A percentile compares a stretch with the other conserved stretches of the same genome.
Evolutionary conservation across 2,797 vertebrate species (phyloP).

Genomic region (Spea hammondii): DNA sequence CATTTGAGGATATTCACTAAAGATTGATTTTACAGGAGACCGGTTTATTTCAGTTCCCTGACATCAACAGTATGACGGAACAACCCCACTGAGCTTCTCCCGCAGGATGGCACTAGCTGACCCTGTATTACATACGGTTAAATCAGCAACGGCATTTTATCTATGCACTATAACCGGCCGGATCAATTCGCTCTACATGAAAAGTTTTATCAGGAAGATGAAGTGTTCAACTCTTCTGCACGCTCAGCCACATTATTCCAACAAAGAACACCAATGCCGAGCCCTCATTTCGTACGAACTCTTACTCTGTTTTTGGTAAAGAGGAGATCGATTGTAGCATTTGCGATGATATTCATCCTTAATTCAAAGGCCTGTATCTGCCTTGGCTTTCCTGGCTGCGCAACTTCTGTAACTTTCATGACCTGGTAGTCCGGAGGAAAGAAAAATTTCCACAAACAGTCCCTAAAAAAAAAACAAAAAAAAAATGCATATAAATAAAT

Average conservation of each 20-base stretch:
- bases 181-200: too few species aligned
- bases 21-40: too few species aligned
- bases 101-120: too few species aligned
- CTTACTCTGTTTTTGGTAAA: conserved; percentile 98
- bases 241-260: neutral
- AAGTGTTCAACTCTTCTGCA: too few species aligned
- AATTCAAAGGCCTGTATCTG: conserved; percentile 97
- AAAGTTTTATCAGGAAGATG: too few species aligned
- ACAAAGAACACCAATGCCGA: neutral
- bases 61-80: too few species aligned
- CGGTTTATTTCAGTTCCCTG: too few species aligned
- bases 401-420: conserved; percentile 87
- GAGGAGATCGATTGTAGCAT: conserved; percentile 96
- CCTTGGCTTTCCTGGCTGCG: conserved; percentile 83
- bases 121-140: too few species aligned
- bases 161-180: too few species aligned
- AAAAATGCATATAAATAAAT: neutral
- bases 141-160: too few species aligned
- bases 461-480: conserved; percentile 67
- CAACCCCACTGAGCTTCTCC: too few species aligned
- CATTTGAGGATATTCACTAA: too few species aligned
- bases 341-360: conserved; percentile 98
- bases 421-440: conserved; percentile 94
- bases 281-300: neutral
- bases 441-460: conserved; percentile 97